phyloP scores from a whole-genome alignment of 1,140 invertebrate species.

The Hermetia illucens region DNA sequence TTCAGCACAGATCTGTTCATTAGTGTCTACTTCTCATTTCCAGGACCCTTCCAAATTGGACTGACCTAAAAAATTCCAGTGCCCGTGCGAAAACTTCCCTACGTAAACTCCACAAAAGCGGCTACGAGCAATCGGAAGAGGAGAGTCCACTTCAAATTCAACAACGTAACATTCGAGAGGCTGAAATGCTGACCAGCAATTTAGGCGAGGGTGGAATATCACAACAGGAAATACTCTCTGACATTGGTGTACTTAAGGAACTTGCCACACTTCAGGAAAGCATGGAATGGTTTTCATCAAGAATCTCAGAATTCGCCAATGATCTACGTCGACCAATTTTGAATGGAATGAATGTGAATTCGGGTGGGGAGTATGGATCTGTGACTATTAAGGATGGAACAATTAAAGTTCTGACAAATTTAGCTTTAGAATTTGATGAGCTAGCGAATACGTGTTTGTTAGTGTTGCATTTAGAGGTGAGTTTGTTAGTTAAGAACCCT shows the following conservation, averaged over 20 bases:
- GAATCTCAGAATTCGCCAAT: constrained; percentile 36
- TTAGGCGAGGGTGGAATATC: constrained; percentile 73
- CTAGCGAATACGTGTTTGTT: constrained; percentile 81
- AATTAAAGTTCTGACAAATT: constrained; percentile 35
- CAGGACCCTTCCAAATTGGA: constrained; percentile 73
- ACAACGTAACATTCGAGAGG: constrained; percentile 72
- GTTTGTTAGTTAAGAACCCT: constrained; percentile 5
- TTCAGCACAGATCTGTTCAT: too few relatives aligned
- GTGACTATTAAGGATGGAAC: constrained; percentile 27
- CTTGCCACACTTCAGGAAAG: constrained; percentile 84
- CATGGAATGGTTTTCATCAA: constrained; percentile 61
- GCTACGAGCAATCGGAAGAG: constrained; percentile 41
- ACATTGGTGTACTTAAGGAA: constrained; percentile 58
- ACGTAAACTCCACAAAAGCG: constrained; percentile 19
- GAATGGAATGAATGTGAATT: constrained; percentile 16
- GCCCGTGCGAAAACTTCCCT: constrained; percentile 26
- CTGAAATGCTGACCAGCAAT: constrained; percentile 81
- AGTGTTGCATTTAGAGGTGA: constrained; percentile 79
- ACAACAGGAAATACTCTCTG: constrained; percentile 68
- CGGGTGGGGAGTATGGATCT: constrained; percentile 15
- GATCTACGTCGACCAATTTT: constrained; percentile 31
- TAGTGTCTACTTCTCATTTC: constrained; percentile 8
- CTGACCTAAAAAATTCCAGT: constrained; percentile 47
- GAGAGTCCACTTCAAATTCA: constrained; percentile 64
- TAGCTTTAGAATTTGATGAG: constrained; percentile 73